A percentile compares a stretch with the other conserved stretches of the same genome.
Evolutionary conservation across 2,888 invertebrate genomes (phyloP).

Genomic region (Cremastinae sp.): DNA sequence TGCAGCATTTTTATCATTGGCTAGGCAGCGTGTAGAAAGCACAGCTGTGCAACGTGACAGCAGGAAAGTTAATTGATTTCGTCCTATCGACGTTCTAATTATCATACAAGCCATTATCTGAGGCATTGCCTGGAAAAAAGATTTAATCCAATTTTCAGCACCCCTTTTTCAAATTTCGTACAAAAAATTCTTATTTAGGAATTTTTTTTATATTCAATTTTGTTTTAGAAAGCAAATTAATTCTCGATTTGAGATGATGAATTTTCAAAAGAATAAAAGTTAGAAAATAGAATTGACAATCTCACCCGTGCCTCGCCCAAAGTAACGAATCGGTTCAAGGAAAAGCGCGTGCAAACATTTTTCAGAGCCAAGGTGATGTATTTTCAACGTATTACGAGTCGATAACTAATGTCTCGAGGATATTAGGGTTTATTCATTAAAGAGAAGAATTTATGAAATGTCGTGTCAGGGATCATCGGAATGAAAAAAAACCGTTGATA

Average conservation of each 20-base stretch:
- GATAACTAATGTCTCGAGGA: slow-evolving; percentile 4
- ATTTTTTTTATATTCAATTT: not conserved
- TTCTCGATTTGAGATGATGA: not conserved
- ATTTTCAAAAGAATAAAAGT: slow-evolving; percentile 3
- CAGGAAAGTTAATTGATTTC: slow-evolving; percentile 24
- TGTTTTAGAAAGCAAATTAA: not conserved
- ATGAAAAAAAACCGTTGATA: not conserved
- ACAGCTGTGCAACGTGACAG: slow-evolving; percentile 25
- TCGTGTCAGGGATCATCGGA: not conserved
- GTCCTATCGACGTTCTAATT: slow-evolving; percentile 10
- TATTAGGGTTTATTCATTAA: not conserved
- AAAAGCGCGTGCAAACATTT: slow-evolving; percentile 50
- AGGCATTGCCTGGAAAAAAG: slow-evolving; percentile 32
- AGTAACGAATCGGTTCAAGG: slow-evolving; percentile 36
- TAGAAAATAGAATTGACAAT: not conserved
- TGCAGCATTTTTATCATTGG: not conserved
- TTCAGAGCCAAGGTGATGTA: slow-evolving; percentile 58
- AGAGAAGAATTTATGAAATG: slow-evolving; percentile 8
- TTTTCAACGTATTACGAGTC: slow-evolving; percentile 45
- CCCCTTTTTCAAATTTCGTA: not conserved
- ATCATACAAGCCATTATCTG: slow-evolving; percentile 53
- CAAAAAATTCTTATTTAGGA: not conserved
- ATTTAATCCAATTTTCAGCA: slow-evolving; percentile 1
- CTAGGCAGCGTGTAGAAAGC: slow-evolving; percentile 19
- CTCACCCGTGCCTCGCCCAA: slow-evolving; percentile 34